phyloP scores from a whole-genome alignment of 2,113 vertebrate species.

The Circaetus gallicus region DNA sequence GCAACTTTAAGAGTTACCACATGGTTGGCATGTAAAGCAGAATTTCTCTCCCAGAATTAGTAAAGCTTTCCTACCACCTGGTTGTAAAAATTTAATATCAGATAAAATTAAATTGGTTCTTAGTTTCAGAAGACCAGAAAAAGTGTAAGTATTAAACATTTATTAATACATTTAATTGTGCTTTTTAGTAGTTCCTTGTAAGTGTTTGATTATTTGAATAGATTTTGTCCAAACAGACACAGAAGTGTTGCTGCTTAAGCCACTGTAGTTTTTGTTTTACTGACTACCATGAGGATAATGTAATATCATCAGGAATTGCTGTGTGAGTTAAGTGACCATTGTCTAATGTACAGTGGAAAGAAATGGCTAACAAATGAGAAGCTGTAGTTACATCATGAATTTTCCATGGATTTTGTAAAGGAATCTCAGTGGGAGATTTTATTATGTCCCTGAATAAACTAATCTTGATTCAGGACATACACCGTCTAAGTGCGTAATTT shows the following conservation, averaged over 20 bases:
- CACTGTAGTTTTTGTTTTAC: slow-evolving; percentile 14
- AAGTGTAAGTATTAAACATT: slow-evolving; percentile 56
- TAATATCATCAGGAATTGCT: slow-evolving; percentile 13
- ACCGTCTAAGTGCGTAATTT: slow-evolving; percentile 28
- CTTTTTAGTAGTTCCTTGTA: slow-evolving; percentile 29
- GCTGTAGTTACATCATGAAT: slow-evolving; percentile 37
- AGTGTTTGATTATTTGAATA: slow-evolving; percentile 42
- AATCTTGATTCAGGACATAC: slow-evolving; percentile 36
- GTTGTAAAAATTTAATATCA: slow-evolving; percentile 48
- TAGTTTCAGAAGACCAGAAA: slow-evolving; percentile 27
- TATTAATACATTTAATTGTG: slow-evolving; percentile 53
- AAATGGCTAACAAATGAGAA: slow-evolving; percentile 31
- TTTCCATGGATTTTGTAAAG: slow-evolving; percentile 54
- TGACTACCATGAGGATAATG: background rate
- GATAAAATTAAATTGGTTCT: slow-evolving; percentile 8
- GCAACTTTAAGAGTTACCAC: slow-evolving; percentile 13
- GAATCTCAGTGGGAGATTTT: slow-evolving; percentile 50
- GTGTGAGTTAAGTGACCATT: slow-evolving; percentile 34
- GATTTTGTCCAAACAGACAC: slow-evolving; percentile 17
- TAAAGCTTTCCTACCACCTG: slow-evolving; percentile 31
- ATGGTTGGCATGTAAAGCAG: background rate
- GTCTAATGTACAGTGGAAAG: slow-evolving; percentile 41
- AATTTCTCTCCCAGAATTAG: slow-evolving; percentile 1
- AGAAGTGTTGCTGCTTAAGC: slow-evolving; percentile 15
- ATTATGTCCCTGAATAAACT: slow-evolving; percentile 32